Evolutionary conservation across 92 coral and sea anemone species (phyloP), one percentile per base, ranked within the genome.

Genomic region (Actinernus sp.): DNA sequence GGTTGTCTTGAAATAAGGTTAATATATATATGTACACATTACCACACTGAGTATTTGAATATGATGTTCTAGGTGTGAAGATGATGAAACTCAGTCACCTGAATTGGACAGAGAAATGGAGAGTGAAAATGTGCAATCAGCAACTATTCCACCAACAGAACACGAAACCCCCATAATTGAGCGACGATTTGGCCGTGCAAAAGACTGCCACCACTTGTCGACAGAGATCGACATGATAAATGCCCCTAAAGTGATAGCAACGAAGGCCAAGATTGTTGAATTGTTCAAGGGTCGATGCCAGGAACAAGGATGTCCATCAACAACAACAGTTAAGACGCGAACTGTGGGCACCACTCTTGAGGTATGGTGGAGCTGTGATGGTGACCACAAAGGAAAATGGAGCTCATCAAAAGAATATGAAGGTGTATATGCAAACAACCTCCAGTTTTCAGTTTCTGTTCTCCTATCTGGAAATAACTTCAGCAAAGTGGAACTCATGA

Each of bases 401-500:
- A 14, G 28, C 39, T 51, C 73, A 3, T 66, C 74, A 13, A 43
- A 54, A 20, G 27, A 38, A 32, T 55, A 54, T 24, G 12, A 26
- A 12, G 50, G 74, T 11, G 21, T 67, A 51, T 67, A 67, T 20
- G 24, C 53, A 3, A 68, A 68, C 44, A 55, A 55, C 31, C 64
- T 68, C 1, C 65, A 68, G 4, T 68, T 55, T 22, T 68, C 45
- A 1, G 54, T 55, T 24, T 51, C 63, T 3, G 3, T 38, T 39
- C 54, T 68, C 51, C 46, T 68, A 31, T 49, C 74, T 28, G 63
- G 63, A 7, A 67, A 67, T 29, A 52, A 52, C 36, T 33, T 14
- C 20, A 10, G 51, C 0, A 67, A 67, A 11, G 24, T 67, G 0
- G 63, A 36, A n/a, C 17, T 67, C 25, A 67, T 67, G 63, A 53